Percentiles rank a stretch among this genome's conserved stretches.
Conservation (phyloP, 37 sponge, comb jelly and placozoan genomes). For the Crambe crambe region DNA sequence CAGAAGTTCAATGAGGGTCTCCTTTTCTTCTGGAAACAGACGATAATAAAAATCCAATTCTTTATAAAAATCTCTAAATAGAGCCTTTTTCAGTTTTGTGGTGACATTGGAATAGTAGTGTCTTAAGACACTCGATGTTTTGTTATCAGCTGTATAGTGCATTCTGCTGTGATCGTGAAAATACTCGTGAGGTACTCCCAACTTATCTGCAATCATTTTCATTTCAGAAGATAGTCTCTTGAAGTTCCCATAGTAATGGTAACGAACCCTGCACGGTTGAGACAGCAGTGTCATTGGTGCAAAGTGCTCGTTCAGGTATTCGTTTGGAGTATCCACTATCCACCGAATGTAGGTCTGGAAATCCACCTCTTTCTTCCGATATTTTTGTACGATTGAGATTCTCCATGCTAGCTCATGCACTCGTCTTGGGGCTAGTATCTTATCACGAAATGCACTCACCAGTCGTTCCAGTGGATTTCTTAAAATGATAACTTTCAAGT, state of each 20-base stretch:
- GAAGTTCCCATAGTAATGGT: slow-evolving; percentile 51
- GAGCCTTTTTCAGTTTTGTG: slow-evolving; percentile 8
- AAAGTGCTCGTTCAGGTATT: slow-evolving; percentile 49
- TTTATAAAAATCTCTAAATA: slow-evolving; percentile 14
- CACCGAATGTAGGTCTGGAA: slow-evolving; percentile 37
- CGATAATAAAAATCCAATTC: slow-evolving; percentile 48
- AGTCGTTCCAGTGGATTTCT: slow-evolving; percentile 59
- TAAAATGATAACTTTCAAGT: slow-evolving; percentile 25
- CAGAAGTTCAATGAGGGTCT: neutral
- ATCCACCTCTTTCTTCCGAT: neutral
- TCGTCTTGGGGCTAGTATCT: neutral
- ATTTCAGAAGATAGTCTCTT: slow-evolving; percentile 18
- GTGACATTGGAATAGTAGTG: slow-evolving; percentile 22
- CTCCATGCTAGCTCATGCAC: neutral
- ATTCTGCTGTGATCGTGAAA: neutral
- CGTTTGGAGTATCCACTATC: slow-evolving; percentile 24
- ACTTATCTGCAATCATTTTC: neutral
- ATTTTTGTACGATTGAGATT: neutral
- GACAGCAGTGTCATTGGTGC: slow-evolving; percentile 2
- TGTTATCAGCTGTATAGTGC: neutral
- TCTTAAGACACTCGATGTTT: neutral
- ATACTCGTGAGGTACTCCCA: neutral
- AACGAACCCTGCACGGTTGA: slow-evolving; percentile 37
- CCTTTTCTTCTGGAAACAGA: slow-evolving; percentile 35
- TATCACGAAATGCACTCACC: slow-evolving; percentile 38